Conservation (phyloP, 2,113 vertebrate genomes). For the Ceyx cyanopectus region DNA sequence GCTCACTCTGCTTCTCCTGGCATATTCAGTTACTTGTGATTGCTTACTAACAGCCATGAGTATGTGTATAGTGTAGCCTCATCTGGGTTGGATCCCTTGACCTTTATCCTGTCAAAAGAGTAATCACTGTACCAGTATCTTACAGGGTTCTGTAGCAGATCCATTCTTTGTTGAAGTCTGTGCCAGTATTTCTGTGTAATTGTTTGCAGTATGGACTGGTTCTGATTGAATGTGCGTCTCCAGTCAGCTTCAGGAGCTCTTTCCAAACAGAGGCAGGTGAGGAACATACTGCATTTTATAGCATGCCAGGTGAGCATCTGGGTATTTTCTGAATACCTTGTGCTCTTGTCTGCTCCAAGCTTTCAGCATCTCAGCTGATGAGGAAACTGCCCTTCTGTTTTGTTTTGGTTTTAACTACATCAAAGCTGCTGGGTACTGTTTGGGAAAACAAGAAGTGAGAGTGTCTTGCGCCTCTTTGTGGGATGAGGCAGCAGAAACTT, state of each 20-base stretch:
- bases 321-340: not conserved
- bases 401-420: not conserved
- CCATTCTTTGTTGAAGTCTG: not conserved
- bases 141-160: not conserved
- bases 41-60: not conserved
- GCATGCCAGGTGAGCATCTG: not conserved
- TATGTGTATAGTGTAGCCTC: not conserved
- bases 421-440: not conserved
- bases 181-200: not conserved
- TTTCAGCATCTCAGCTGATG: not conserved
- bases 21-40: not conserved
- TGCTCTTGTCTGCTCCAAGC: not conserved
- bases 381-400: not conserved
- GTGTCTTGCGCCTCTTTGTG: not conserved
- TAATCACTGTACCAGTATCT: not conserved
- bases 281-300: not conserved
- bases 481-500: constrained; percentile 10
- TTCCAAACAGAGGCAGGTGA: not conserved
- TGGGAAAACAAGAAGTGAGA: constrained; percentile 30
- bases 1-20: not conserved
- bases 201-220: not conserved
- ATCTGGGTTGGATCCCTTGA: not conserved
- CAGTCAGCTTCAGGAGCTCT: not conserved
- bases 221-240: not conserved
- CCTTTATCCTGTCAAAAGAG: not conserved